Conservation (phyloP, 2,888 invertebrate species). For the Eudasyphora cyanicolor region DNA sequence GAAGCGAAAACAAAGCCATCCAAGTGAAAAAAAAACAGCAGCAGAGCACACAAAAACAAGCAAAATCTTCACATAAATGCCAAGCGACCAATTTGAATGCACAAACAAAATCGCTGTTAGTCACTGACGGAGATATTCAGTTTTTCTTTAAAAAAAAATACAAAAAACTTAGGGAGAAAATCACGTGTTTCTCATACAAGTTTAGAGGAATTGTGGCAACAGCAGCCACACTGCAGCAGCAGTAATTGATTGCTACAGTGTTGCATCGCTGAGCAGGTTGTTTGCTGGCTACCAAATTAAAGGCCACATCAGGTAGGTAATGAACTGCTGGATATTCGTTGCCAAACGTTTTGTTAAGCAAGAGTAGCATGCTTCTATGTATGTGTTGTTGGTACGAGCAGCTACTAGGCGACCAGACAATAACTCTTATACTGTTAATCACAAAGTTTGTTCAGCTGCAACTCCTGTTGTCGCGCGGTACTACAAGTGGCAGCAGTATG, state of each 20-base stretch:
- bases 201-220: conserved; percentile 26
- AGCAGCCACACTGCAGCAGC: background rate
- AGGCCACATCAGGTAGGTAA: background rate
- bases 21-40: background rate
- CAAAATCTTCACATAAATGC: background rate
- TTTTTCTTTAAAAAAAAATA: background rate
- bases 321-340: background rate
- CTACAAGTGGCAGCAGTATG: background rate
- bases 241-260: conserved; percentile 17
- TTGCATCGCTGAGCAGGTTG: conserved; percentile 10
- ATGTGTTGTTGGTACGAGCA: too few relatives aligned
- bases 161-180: background rate
- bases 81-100: too few relatives aligned
- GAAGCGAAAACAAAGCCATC: background rate
- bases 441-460: background rate
- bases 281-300: background rate
- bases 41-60: too few relatives aligned
- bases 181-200: conserved; percentile 46
- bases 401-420: too few relatives aligned
- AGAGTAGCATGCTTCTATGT: too few relatives aligned
- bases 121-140: background rate
- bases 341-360: too few relatives aligned
- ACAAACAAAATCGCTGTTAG: too few relatives aligned
- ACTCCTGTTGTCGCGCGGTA: background rate
- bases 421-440: background rate